Percentiles rank a stretch among this genome's conserved stretches.
These are phyloP conservation scores for Eupithecia centaureata DNA, from an alignment of 2,888 invertebrate genomes.

Conservation along the genomic window DNA sequence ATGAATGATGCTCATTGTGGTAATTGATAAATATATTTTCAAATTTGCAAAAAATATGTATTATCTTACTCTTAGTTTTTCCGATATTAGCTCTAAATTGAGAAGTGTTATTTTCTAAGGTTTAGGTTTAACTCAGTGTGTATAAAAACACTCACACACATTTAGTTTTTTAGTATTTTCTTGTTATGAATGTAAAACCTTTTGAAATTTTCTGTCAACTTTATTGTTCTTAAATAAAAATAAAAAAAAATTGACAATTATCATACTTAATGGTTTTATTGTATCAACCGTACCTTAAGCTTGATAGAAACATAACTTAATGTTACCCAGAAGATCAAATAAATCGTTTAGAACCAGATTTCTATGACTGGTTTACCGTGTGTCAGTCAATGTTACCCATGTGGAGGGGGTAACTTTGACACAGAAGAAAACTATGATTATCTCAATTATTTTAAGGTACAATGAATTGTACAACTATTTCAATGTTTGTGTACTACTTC, in stretches of 20 bases:
- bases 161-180: too few species aligned
- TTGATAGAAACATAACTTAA: too few species aligned
- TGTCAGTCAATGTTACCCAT: slow-evolving; percentile 37
- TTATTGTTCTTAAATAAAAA: too few species aligned
- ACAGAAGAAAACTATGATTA: slow-evolving; percentile 8
- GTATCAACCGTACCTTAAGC: too few species aligned
- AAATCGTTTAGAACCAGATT: background rate
- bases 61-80: background rate
- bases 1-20: background rate
- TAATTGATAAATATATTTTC: background rate
- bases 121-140: too few species aligned
- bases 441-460: slow-evolving; percentile 8
- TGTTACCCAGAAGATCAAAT: too few species aligned
- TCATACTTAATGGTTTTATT: too few species aligned
- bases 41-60: background rate
- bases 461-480: slow-evolving; percentile 11
- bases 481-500: slow-evolving; percentile 12
- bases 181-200: too few species aligned
- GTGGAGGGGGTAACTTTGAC: slow-evolving; percentile 23
- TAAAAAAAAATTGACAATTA: too few species aligned
- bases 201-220: too few species aligned
- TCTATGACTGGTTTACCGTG: background rate
- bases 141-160: too few species aligned
- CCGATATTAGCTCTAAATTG: slow-evolving; percentile 3
- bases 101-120: background rate